phyloP scores from a whole-genome alignment of 2,888 invertebrate genomes.

The Selenia dentaria region DNA sequence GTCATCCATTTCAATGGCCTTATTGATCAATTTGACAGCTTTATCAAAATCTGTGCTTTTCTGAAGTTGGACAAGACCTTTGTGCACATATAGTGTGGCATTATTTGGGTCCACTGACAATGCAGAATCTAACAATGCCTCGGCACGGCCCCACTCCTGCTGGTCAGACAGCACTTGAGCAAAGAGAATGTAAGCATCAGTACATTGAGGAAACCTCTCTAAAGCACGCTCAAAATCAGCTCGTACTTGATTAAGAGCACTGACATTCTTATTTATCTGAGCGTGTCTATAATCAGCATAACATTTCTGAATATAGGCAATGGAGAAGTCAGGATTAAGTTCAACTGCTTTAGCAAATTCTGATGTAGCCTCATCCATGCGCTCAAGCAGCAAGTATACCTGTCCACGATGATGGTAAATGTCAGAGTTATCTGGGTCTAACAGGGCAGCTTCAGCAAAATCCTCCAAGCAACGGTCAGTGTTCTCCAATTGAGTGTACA shows the following conservation, averaged over 20 bases:
- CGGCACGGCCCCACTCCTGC: constrained; percentile 92
- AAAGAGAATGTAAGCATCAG: constrained; percentile 94
- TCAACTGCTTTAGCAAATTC: constrained; percentile 94
- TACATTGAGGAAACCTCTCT: constrained; percentile 92
- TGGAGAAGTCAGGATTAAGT: constrained; percentile 92
- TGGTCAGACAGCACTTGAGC: constrained; percentile 96
- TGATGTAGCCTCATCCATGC: constrained; percentile 90
- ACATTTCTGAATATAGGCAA: constrained; percentile 95
- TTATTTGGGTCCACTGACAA: constrained; percentile 92
- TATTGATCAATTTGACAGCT: constrained; percentile 90
- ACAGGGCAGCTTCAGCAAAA: constrained; percentile 90
- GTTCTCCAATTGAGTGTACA: constrained; percentile 92
- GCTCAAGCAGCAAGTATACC: constrained; percentile 92
- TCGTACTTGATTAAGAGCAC: constrained; percentile 87
- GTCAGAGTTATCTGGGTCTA: constrained; percentile 93
- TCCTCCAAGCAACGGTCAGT: constrained; percentile 90
- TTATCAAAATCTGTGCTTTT: constrained; percentile 93
- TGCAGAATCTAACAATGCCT: constrained; percentile 92
- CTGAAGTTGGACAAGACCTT: constrained; percentile 92
- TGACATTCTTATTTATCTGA: constrained; percentile 84
- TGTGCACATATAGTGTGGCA: constrained; percentile 94
- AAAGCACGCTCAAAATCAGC: constrained; percentile 90
- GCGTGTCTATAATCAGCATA: constrained; percentile 94
- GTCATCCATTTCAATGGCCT: constrained; percentile 94
- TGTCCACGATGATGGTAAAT: constrained; percentile 97